A percentile compares a stretch with the other conserved stretches of the same genome.
Evolutionary conservation across 1,140 invertebrate species (phyloP).

Genomic region (Polypedilum pembai): DNA sequence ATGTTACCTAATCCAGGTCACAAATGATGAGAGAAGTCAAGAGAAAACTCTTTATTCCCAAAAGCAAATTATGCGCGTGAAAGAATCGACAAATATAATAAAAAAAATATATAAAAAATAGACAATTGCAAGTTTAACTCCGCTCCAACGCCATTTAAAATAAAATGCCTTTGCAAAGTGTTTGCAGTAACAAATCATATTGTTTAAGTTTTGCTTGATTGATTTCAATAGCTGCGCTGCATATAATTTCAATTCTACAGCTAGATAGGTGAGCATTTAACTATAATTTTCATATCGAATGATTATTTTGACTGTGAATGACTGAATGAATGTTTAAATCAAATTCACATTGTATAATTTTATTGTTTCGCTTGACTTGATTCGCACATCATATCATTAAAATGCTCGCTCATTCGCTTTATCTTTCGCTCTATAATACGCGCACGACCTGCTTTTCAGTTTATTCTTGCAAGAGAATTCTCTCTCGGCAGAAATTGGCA

Average conservation of each 20-base stretch:
- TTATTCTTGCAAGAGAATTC: background rate
- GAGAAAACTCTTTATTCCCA: background rate
- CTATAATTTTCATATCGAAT: constrained; percentile 19
- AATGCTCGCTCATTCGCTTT: background rate
- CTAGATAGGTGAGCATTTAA: constrained; percentile 17
- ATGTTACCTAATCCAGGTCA: background rate
- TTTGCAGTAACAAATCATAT: constrained; percentile 24
- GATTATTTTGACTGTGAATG: constrained; percentile 1
- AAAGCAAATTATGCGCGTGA: constrained; percentile 7
- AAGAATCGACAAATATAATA: background rate
- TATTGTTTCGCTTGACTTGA: constrained; percentile 17
- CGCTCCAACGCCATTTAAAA: background rate
- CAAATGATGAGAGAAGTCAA: background rate
- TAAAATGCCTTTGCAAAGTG: background rate
- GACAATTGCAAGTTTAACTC: too few species aligned
- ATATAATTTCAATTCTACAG: background rate
- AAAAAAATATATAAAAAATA: too few species aligned
- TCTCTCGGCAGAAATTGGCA: constrained; percentile 1
- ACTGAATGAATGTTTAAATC: constrained; percentile 13
- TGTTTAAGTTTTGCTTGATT: constrained; percentile 22
- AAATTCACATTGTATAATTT: constrained; percentile 19
- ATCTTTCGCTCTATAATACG: background rate
- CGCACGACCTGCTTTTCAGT: background rate
- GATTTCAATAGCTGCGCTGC: constrained; percentile 1
- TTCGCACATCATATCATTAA: constrained; percentile 18